A percentile compares a stretch with the other conserved stretches of the same genome.
Evolutionary conservation across 2,888 invertebrate genomes (phyloP).

Genomic region (Eristalis intricaria): DNA sequence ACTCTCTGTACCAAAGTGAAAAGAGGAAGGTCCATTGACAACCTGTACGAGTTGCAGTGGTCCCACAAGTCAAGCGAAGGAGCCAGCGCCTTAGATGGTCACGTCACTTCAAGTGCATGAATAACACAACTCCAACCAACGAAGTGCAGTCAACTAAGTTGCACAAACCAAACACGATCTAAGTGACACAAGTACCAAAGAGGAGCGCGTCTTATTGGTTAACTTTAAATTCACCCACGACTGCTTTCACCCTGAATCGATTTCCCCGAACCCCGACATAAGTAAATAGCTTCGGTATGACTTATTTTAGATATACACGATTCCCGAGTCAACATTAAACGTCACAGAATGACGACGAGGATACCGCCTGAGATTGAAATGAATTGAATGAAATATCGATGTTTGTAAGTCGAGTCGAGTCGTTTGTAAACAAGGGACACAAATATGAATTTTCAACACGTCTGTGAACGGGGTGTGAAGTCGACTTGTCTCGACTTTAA

Average conservation of each 20-base stretch:
- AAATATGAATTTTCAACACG: not conserved
- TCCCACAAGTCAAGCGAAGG: too few species aligned
- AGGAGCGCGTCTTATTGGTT: not conserved
- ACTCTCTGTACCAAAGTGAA: too few species aligned
- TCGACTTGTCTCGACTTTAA: not conserved
- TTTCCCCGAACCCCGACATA: not conserved
- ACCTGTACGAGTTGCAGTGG: too few species aligned
- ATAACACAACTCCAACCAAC: not conserved
- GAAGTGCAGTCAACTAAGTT: too few species aligned
- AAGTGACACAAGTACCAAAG: not conserved
- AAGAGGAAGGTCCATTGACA: too few species aligned
- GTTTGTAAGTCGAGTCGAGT: not conserved
- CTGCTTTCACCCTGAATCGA: not conserved
- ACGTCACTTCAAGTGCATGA: not conserved
- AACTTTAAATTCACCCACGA: not conserved
- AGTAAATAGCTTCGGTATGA: not conserved
- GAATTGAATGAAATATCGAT: not conserved
- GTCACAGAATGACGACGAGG: not conserved
- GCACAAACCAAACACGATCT: too few species aligned
- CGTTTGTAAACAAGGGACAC: not conserved
- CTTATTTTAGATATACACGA: not conserved
- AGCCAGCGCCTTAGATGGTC: not conserved
- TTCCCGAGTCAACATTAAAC: too few species aligned
- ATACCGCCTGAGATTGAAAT: not conserved
- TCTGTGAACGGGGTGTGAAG: not conserved